These are phyloP conservation scores for Discoglossus pictus DNA, from an alignment of 2,797 vertebrate species.

Conservation along the genomic window DNA sequence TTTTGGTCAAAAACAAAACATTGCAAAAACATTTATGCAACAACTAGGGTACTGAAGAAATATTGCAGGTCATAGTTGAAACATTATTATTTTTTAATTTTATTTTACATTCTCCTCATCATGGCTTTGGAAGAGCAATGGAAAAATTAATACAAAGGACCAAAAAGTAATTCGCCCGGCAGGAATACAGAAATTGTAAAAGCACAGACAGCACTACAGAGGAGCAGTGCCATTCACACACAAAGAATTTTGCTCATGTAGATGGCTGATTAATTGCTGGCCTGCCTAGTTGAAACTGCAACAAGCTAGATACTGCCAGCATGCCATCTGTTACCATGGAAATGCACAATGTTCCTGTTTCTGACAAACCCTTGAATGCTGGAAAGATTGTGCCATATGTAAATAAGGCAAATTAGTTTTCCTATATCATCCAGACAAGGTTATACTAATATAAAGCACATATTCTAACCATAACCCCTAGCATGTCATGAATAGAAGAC, in stretches of 20 bases:
- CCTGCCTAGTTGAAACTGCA: conserved; percentile 83
- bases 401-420: conserved; percentile 88
- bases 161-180: conserved; percentile 79
- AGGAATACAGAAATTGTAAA: conserved; percentile 82
- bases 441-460: conserved; percentile 81
- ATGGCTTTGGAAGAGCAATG: conserved; percentile 68
- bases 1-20: no score
- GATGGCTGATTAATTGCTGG: conserved; percentile 87
- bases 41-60: conserved; percentile 27
- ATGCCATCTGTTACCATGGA: conserved; percentile 89
- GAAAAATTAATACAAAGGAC: conserved; percentile 72
- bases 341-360: conserved; percentile 85
- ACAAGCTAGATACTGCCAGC: conserved; percentile 85
- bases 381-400: conserved; percentile 84
- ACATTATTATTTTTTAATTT: conserved; percentile 49
- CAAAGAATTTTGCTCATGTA: conserved; percentile 82
- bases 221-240: conserved; percentile 80
- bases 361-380: conserved; percentile 84
- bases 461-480: conserved; percentile 72
- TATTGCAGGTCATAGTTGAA: conserved; percentile 34
- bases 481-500: conserved; percentile 48
- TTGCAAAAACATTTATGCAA: no score
- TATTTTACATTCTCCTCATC: conserved; percentile 61
- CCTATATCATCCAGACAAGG: conserved; percentile 82
- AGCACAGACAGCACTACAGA: conserved; percentile 81